Evolutionary conservation across 2,888 invertebrate genomes (phyloP).

Genomic region (Stenoptilia bipunctidactyla): DNA sequence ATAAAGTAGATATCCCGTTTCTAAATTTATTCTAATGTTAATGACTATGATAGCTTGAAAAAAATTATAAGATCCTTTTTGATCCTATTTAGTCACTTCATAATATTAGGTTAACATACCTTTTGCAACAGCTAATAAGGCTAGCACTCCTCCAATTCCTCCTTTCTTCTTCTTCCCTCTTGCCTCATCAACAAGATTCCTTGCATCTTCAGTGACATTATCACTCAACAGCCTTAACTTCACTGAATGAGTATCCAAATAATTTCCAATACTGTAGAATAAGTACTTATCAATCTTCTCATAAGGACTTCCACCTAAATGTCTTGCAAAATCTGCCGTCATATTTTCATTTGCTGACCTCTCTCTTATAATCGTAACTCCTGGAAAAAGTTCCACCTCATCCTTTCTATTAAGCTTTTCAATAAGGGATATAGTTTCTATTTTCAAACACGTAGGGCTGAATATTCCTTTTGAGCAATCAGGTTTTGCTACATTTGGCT

Average conservation of each 20-base stretch:
- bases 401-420: constrained; percentile 53
- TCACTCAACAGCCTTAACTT: constrained; percentile 79
- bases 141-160: constrained; percentile 64
- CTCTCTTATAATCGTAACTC: constrained; percentile 79
- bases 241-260: constrained; percentile 80
- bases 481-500: constrained; percentile 39
- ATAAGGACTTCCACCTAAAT: constrained; percentile 81
- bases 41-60: no score
- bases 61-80: no score
- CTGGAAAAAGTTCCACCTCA: constrained; percentile 45
- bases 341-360: constrained; percentile 77
- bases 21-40: no score
- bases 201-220: constrained; percentile 69
- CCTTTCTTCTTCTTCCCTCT: constrained; percentile 62
- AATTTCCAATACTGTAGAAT: constrained; percentile 77
- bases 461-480: constrained; percentile 53
- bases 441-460: constrained; percentile 52
- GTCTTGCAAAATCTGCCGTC: constrained; percentile 79
- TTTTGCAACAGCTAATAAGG: constrained; percentile 75
- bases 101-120: constrained; percentile 59
- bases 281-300: constrained; percentile 82
- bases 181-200: constrained; percentile 66
- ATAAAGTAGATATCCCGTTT: no score
- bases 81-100: no score
- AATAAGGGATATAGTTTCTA: constrained; percentile 52